Evolutionary conservation across 2,113 vertebrate genomes (phyloP).

Genomic region (Halichoeres trimaculatus): DNA sequence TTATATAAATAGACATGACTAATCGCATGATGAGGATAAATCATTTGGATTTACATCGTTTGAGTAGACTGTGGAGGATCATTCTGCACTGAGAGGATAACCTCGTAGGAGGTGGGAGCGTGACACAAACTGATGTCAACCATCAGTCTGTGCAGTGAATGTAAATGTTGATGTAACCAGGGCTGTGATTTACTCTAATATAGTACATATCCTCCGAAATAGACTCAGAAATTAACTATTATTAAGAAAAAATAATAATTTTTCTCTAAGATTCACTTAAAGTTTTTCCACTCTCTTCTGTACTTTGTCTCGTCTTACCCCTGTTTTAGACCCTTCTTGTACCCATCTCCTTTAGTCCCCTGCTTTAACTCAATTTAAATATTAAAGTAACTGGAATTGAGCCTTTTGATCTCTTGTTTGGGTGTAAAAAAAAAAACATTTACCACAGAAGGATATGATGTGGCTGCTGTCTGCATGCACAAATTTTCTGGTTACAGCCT

Average conservation of each 20-base stretch:
- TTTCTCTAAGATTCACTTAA: background rate
- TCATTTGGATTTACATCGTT: conserved; percentile 1
- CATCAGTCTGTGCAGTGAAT: conserved; percentile 33
- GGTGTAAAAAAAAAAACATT: conserved; percentile 50
- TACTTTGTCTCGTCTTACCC: background rate
- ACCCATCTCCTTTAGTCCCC: too few relatives aligned
- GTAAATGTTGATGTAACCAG: conserved; percentile 14
- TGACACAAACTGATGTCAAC: conserved; percentile 45
- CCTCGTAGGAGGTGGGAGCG: conserved; percentile 51
- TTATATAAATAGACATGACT: conserved; percentile 34
- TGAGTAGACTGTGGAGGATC: conserved; percentile 28
- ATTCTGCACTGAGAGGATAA: conserved; percentile 29
- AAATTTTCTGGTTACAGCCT: conserved; percentile 95
- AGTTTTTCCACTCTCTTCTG: too few relatives aligned
- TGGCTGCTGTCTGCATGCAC: conserved; percentile 98
- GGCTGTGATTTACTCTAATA: background rate
- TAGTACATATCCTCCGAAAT: background rate
- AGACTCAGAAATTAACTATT: too few relatives aligned
- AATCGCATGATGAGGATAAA: conserved; percentile 13
- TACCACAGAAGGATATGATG: conserved; percentile 97
- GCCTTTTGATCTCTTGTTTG: background rate
- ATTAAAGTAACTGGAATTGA: conserved; percentile 1
- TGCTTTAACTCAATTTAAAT: background rate
- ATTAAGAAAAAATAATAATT: too few relatives aligned
- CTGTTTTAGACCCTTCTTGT: too few relatives aligned